Base-by-base conservation (phyloP, 2,113 vertebrate species). In the Pygoscelis antarcticus region DNA sequence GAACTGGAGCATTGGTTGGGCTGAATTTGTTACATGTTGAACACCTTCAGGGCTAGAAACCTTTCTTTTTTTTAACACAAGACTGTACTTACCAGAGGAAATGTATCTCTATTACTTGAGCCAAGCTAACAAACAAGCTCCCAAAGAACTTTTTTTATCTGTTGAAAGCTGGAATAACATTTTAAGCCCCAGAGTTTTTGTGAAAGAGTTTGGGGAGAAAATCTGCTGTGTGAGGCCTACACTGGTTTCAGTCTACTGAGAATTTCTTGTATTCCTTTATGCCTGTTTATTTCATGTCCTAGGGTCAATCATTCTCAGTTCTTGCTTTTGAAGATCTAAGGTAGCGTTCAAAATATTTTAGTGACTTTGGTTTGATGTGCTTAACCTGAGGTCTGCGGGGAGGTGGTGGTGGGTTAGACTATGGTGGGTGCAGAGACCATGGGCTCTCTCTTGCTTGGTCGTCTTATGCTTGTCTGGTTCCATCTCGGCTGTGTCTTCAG, bases 381-480 rank as follows among this genome's bases (percentile, higher is more conserved):
- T 90, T 90, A 26, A 22, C 29, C 17, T 44, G 30, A 21, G 13
- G 6, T 49, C 30, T 86, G 9, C 54, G 60, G 60, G 69, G 25
- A 83, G 19, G 8, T 40, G 16, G n/a, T 7, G 5, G 8, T 46
- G 66, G 40, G 16, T 26, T 40, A 61, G 62, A 42, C 58, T 11
- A 6, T 30, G 40, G 18, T 0, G 0, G 13, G 7, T 46, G 16
- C n/a, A 44, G 61, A 66, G 30, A 40, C 14, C 12, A 5, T 3
- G 17, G 20, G 6, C 34, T 91, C 10, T n/a, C 12, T 52, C 32
- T 74, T 69, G n/a, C 8, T 34, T 25, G 4, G 13, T 51, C 13
- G n/a, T 57, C 32, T 69, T 32, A 5, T 1, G 7, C 49, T 58
- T 68, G 4, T 38, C 61, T 57, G 25, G 13, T 25, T 64, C n/a